Evolutionary conservation across 2,113 vertebrate genomes (phyloP).

Genomic region (Fregetta grallaria): DNA sequence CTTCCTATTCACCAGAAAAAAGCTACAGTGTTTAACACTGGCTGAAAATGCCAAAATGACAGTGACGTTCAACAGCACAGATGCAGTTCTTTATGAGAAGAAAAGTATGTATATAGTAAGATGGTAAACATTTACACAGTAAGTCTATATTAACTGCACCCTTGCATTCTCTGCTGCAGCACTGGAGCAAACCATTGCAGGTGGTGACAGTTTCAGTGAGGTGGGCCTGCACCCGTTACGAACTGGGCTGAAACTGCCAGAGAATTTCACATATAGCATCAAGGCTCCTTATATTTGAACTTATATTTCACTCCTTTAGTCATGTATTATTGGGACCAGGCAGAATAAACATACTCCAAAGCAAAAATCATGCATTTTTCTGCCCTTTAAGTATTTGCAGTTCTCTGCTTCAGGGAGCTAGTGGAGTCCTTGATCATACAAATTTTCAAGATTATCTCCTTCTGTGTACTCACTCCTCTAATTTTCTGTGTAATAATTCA

Average conservation of each 20-base stretch:
- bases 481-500: background rate
- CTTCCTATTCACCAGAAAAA: conserved; percentile 56
- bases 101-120: conserved; percentile 46
- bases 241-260: background rate
- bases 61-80: background rate
- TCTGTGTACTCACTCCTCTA: background rate
- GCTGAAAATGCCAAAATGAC: conserved; percentile 44
- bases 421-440: background rate
- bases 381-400: background rate
- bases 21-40: conserved; percentile 49
- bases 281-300: background rate
- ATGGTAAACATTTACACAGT: background rate
- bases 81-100: conserved; percentile 48
- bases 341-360: background rate
- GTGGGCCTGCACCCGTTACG: background rate
- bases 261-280: background rate
- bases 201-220: background rate
- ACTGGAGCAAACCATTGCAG: background rate
- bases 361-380: background rate
- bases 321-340: background rate
- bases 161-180: background rate
- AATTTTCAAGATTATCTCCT: background rate
- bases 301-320: background rate
- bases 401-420: background rate
- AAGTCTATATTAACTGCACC: background rate